phyloP scores from a whole-genome alignment of 2,797 vertebrate genomes.

The Eulemur albifrons region DNA sequence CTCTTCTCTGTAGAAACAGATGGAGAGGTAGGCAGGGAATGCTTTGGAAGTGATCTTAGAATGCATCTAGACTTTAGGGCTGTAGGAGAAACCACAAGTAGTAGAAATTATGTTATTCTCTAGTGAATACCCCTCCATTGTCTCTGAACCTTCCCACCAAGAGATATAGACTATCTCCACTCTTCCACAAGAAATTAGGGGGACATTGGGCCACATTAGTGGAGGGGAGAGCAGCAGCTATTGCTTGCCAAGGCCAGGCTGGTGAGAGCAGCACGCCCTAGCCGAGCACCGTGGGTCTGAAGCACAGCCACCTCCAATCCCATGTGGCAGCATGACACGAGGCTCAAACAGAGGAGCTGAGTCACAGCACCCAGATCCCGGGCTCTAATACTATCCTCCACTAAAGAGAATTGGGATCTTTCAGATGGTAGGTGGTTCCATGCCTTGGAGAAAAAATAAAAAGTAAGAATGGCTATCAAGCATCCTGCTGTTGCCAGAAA shows the following conservation, averaged over 20 bases:
- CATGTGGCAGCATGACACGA: too few relatives aligned
- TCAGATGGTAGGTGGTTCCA: not conserved
- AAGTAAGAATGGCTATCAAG: not conserved
- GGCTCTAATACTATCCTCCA: not conserved
- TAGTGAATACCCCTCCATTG: not conserved
- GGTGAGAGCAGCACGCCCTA: not conserved
- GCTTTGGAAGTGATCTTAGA: not conserved
- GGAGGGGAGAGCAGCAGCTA: not conserved
- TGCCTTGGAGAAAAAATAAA: not conserved
- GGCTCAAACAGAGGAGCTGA: not conserved
- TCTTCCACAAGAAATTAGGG: not conserved
- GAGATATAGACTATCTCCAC: not conserved
- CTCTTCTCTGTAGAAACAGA: not conserved
- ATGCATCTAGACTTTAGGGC: not conserved
- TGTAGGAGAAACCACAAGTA: not conserved
- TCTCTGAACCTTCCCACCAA: not conserved
- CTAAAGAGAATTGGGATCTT: not conserved
- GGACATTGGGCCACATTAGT: not conserved
- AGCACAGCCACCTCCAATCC: not conserved
- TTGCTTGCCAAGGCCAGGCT: not conserved
- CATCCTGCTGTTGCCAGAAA: not conserved
- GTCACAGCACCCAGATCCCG: not conserved
- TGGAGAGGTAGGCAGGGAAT: not conserved
- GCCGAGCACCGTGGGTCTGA: not conserved
- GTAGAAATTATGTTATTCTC: not conserved